Evolutionary conservation across 2,888 invertebrate genomes (phyloP), one percentile per base, ranked within the genome.

Genomic region (Erebia ligea): DNA sequence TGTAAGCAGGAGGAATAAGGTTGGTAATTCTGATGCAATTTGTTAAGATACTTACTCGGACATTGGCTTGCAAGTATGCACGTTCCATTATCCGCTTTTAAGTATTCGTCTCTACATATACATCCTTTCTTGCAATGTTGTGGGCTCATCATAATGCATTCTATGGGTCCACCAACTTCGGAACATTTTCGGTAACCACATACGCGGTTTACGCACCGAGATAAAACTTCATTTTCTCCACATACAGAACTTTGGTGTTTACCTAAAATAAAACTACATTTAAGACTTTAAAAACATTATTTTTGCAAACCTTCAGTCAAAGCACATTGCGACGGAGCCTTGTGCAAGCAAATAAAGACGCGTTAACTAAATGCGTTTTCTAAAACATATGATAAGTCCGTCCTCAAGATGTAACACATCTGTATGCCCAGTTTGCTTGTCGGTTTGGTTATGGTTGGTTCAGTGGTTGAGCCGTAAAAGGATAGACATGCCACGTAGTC

Each of bases 31-130:
- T 50, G 15, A n/a, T 50, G 15, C 19, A 0, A 0, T 54, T 10
- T 34, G 17, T 2, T 17, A 45, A 45, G 19, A 45, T 21, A 62
- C 70, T 65, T 59, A 73, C 73, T 59, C 52, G 73, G 73, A 63
- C 82, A 79, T 69, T 78, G 63, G 48, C 73, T 58, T 69, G 75
- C 64, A 11, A 76, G 77, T 8, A 82, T 72, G 57, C 82, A 82
- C 1, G 68, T 74, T 1, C 78, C 78, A 40, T 74, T 71, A 2
- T 71, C 63, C 25, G 73, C 73, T 67, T 75, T 73, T 15, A 81
- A 62, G 40, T 75, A 79, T 6, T 73, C 73, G 11, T 70, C 10
- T 58, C 71, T 40, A 56, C 81, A 82, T 2, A 79, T 21, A 54
- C 81, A 81, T 34, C 78, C 80, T 19, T 72, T 68, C 57, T 62